Conservation (phyloP, 1,140 invertebrate genomes). For the Anagrus nilaparvatae region DNA sequence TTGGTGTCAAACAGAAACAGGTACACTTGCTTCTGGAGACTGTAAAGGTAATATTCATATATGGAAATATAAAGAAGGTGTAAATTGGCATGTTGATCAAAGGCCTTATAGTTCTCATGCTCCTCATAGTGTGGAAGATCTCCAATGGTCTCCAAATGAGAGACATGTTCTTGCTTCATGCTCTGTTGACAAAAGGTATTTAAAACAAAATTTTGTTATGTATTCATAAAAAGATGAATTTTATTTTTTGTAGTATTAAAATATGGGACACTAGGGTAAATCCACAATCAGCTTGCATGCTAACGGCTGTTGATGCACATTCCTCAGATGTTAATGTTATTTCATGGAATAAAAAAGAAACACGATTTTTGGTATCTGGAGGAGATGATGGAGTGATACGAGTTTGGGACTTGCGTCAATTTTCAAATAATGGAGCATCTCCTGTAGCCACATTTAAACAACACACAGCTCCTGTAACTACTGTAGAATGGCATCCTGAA, state of each 20-base stretch:
- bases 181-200: slow-evolving; percentile 78
- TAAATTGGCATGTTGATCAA: slow-evolving; percentile 82
- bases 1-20: slow-evolving; percentile 74
- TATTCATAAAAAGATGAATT: slow-evolving; percentile 1
- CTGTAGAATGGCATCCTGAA: slow-evolving; percentile 92
- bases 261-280: slow-evolving; percentile 83
- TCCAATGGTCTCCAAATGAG: slow-evolving; percentile 98
- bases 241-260: slow-evolving; percentile 50
- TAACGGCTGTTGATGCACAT: slow-evolving; percentile 81
- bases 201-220: slow-evolving; percentile 2
- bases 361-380: slow-evolving; percentile 49
- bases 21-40: slow-evolving; percentile 82
- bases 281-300: slow-evolving; percentile 83
- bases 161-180: slow-evolving; percentile 87
- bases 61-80: slow-evolving; percentile 70
- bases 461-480: slow-evolving; percentile 85
- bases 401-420: slow-evolving; percentile 92
- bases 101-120: slow-evolving; percentile 78
- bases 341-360: slow-evolving; percentile 88
- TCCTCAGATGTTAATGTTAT: slow-evolving; percentile 94
- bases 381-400: slow-evolving; percentile 92
- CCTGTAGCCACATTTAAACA: slow-evolving; percentile 90
- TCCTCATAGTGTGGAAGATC: slow-evolving; percentile 85
- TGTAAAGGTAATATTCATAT: slow-evolving; percentile 86
- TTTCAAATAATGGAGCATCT: slow-evolving; percentile 57